phyloP scores from a whole-genome alignment of 2,888 invertebrate species.

The Callyntrura sp. region DNA sequence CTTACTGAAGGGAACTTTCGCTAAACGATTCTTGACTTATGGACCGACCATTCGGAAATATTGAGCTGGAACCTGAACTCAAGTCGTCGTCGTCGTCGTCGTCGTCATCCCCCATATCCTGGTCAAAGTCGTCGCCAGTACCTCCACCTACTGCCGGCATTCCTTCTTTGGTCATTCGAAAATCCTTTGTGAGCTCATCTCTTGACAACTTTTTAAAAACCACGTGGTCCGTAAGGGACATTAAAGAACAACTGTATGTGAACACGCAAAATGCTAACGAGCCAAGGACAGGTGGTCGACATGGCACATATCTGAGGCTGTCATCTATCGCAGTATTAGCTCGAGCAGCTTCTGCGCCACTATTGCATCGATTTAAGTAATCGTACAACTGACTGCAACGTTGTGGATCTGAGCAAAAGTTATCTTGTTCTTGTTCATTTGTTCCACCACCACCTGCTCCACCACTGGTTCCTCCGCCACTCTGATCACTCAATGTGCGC shows the following conservation, averaged over 20 bases:
- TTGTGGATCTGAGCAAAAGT: slow-evolving; percentile 64
- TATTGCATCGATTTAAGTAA: slow-evolving; percentile 37
- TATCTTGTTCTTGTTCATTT: slow-evolving; percentile 46
- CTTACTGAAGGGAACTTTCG: slow-evolving; percentile 71
- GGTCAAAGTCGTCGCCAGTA: slow-evolving; percentile 43
- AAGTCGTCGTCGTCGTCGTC: slow-evolving; percentile 70
- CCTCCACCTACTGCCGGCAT: neutral
- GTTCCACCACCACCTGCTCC: neutral
- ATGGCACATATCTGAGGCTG: slow-evolving; percentile 61
- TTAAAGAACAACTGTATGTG: slow-evolving; percentile 88
- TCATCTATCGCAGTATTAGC: slow-evolving; percentile 6
- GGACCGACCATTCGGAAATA: slow-evolving; percentile 62
- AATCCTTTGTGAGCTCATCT: slow-evolving; percentile 76
- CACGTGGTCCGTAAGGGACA: slow-evolving; percentile 87
- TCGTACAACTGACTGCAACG: slow-evolving; percentile 58
- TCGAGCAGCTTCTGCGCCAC: neutral
- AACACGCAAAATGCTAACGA: slow-evolving; percentile 88
- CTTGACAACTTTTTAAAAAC: slow-evolving; percentile 85
- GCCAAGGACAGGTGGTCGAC: slow-evolving; percentile 79
- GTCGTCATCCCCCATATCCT: slow-evolving; percentile 59
- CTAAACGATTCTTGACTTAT: slow-evolving; percentile 69
- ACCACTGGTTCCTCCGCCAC: slow-evolving; percentile 16
- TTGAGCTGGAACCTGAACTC: slow-evolving; percentile 51
- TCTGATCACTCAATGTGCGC: slow-evolving; percentile 64
- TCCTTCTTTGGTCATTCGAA: slow-evolving; percentile 26